Percentiles rank a stretch among this genome's conserved stretches.
phyloP scores from a whole-genome alignment of 2,113 vertebrate genomes.

The Rattus rattus region DNA sequence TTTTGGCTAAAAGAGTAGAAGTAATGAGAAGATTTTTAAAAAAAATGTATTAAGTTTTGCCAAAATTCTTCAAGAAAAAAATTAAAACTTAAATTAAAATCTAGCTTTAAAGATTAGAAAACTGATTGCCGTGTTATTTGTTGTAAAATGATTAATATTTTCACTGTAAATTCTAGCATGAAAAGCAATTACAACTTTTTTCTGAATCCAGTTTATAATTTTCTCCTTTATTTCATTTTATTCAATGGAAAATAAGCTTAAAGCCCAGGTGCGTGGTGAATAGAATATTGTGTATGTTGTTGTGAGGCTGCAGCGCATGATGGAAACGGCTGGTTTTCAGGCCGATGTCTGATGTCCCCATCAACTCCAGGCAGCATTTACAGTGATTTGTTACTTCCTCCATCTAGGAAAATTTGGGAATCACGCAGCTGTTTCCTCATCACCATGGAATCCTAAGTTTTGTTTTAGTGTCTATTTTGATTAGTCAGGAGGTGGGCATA shows the following conservation, averaged over 20 bases:
- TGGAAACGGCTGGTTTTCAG: background rate
- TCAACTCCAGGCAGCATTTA: background rate
- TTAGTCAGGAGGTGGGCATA: background rate
- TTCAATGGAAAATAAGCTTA: background rate
- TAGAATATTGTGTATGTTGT: background rate
- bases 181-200: background rate
- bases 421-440: background rate
- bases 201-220: background rate
- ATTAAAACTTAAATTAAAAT: background rate
- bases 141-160: background rate
- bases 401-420: background rate
- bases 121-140: background rate
- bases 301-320: background rate
- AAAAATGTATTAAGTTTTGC: background rate
- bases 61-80: background rate
- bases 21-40: background rate
- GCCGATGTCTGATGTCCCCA: background rate
- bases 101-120: background rate
- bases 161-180: background rate
- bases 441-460: background rate
- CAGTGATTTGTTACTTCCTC: background rate
- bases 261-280: background rate
- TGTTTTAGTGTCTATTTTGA: background rate
- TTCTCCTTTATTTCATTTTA: background rate
- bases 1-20: background rate